Evolutionary conservation across 2,797 vertebrate species (phyloP).

Genomic region (Hemitrygon akajei): DNA sequence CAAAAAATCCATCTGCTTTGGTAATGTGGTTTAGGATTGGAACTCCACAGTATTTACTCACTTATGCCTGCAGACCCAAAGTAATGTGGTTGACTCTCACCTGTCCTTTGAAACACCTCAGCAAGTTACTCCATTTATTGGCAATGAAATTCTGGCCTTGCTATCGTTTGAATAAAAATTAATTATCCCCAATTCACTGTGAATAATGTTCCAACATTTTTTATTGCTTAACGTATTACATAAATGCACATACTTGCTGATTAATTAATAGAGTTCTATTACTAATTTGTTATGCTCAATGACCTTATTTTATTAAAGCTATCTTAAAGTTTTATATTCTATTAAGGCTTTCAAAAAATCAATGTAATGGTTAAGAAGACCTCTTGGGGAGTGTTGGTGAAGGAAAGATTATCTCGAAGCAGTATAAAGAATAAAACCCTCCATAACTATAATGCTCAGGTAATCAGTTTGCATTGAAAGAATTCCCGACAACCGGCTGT

Average conservation of each 20-base stretch:
- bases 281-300: background rate
- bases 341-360: background rate
- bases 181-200: background rate
- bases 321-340: conserved; percentile 5
- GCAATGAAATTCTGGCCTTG: too few species aligned
- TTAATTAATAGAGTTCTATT: background rate
- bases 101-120: too few species aligned
- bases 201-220: background rate
- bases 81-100: too few species aligned
- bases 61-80: too few species aligned
- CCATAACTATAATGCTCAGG: too few species aligned
- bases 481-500: background rate
- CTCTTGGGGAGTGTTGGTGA: background rate
- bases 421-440: background rate
- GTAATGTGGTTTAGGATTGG: too few species aligned
- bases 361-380: background rate
- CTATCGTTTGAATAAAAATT: too few species aligned
- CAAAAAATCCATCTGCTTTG: too few species aligned
- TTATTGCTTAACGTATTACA: background rate
- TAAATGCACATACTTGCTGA: background rate
- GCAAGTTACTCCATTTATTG: too few species aligned
- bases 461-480: too few species aligned
- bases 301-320: background rate
- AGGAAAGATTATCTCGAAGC: background rate
- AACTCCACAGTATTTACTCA: too few species aligned